Conservation (phyloP, 2,888 invertebrate genomes). For the Chamaedrilus cognettii region DNA sequence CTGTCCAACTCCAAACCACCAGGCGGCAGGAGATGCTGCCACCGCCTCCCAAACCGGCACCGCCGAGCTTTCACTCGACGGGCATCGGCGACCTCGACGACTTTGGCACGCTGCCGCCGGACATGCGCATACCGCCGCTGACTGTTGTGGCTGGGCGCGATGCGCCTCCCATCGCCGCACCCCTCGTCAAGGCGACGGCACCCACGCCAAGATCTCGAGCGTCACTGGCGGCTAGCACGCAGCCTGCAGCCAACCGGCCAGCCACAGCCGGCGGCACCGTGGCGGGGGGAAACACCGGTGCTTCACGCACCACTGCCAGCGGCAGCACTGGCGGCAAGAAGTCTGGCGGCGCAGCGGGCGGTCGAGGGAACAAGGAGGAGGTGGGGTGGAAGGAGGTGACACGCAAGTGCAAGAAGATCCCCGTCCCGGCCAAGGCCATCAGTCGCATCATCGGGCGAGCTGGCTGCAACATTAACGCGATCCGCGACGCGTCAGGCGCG, state of each 20-base stretch:
- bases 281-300: slow-evolving; percentile 14
- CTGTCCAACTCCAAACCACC: no score
- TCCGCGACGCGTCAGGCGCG: slow-evolving; percentile 93
- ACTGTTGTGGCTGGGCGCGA: neutral
- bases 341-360: neutral
- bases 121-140: slow-evolving; percentile 1
- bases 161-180: neutral
- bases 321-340: neutral
- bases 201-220: neutral
- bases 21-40: no score
- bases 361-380: slow-evolving; percentile 64
- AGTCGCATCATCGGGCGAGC: slow-evolving; percentile 97
- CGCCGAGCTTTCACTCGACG: slow-evolving; percentile 33
- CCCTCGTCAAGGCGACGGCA: neutral
- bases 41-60: no score
- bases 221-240: neutral
- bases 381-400: slow-evolving; percentile 99
- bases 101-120: slow-evolving; percentile 49
- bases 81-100: slow-evolving; percentile 58
- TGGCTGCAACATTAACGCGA: slow-evolving; percentile 97
- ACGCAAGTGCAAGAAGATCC: slow-evolving; percentile 79
- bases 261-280: slow-evolving; percentile 3
- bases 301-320: neutral
- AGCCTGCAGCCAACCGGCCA: neutral
- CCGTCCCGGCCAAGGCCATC: slow-evolving; percentile 91